phyloP scores from a whole-genome alignment of 1,140 invertebrate species.

The Ditylenchus dipsaci region DNA sequence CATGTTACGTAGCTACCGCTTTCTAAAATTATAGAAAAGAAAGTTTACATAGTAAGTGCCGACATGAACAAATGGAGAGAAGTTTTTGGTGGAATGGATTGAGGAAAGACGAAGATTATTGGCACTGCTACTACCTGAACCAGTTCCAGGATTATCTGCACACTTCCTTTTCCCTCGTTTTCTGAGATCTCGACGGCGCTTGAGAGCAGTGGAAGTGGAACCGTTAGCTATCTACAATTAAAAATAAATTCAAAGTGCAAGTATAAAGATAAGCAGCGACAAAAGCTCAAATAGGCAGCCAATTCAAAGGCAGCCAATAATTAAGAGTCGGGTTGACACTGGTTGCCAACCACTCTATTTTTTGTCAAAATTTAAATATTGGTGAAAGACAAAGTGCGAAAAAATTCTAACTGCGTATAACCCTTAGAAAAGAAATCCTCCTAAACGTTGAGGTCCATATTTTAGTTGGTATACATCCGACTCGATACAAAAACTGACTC shows the following conservation, averaged over 20 bases:
- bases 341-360: neutral
- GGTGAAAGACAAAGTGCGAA: no score
- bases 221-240: neutral
- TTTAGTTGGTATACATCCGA: no score
- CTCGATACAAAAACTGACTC: no score
- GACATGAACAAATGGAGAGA: conserved; percentile 5
- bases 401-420: no score
- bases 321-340: no score
- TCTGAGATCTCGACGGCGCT: neutral
- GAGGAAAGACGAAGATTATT: neutral
- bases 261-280: no score
- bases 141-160: neutral
- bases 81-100: neutral
- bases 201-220: neutral
- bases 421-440: no score
- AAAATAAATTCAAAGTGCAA: neutral
- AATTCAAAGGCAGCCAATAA: no score
- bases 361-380: neutral
- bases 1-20: neutral
- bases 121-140: neutral
- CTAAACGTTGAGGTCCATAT: no score
- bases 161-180: neutral
- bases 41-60: conserved; percentile 7
- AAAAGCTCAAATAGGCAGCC: no score
- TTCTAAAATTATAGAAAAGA: neutral